These are phyloP conservation scores for Desmophyllum pertusum DNA, from an alignment of 92 coral and sea anemone genomes.

Conservation along the genomic window DNA sequence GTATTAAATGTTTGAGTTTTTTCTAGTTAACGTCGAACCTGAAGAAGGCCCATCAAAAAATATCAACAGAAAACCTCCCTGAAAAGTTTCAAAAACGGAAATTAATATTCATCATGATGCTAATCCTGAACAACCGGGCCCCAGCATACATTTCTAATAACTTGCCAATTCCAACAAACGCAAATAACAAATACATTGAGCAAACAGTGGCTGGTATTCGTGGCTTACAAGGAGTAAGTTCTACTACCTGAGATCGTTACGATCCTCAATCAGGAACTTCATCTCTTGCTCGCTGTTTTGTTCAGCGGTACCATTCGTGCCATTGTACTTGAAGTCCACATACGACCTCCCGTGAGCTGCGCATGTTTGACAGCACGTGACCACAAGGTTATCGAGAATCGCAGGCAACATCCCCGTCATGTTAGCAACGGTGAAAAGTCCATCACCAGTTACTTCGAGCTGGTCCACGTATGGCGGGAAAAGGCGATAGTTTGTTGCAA, in stretches of 20 bases:
- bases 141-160: no score
- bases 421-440: slow-evolving; percentile 38
- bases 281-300: slow-evolving; percentile 61
- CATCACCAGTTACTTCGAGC: neutral
- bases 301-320: slow-evolving; percentile 60
- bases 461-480: slow-evolving; percentile 76
- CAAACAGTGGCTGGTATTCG: no score
- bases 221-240: no score
- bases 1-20: no score
- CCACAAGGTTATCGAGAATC: slow-evolving; percentile 66
- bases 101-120: no score
- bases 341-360: slow-evolving; percentile 76
- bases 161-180: no score
- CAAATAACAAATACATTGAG: no score
- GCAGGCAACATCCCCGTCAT: slow-evolving; percentile 84
- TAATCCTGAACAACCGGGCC: no score
- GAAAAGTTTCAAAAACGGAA: no score
- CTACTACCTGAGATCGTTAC: slow-evolving; percentile 42
- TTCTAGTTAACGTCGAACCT: no score
- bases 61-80: no score
- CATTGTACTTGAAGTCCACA: slow-evolving; percentile 73
- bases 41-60: no score
- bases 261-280: slow-evolving; percentile 50
- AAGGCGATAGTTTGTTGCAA: slow-evolving; percentile 77
- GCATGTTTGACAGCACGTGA: slow-evolving; percentile 78